Base-by-base conservation (phyloP, 1,140 invertebrate species). In the Bombus turneri region DNA sequence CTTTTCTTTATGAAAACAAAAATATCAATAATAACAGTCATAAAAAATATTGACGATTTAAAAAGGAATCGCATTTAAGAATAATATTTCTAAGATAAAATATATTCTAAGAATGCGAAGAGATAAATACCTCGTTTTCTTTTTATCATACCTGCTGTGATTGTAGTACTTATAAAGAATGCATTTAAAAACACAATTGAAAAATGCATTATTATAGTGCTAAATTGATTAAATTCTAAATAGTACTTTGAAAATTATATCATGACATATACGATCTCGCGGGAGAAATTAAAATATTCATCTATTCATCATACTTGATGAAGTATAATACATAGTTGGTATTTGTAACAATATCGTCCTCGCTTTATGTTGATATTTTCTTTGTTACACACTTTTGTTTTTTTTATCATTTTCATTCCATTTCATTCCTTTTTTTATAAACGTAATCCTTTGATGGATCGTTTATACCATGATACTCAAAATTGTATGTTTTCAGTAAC, bases 221-320 rank as follows among this genome's bases (percentile, higher is more conserved):
- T 94, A 92, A 94, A 94, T 94, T 92, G 85, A 87, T 94, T 95
- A 94, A 88, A 93, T 93, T 90, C 92, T 94, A 95, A 87, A 92
- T 92, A 94, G 91, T 94, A 92, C 47, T 94, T 94, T 91, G 85
- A 92, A 94, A 91, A 85, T 87, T 75, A 87, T 89, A 83, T 92
- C 86, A 92, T 90, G 90, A 87, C 91, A 91, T 86, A 86, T 71
- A 90, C 87, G 90, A 90, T 90, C 85, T 77, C 28, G 59, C 28
- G 39, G 73, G 66, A 74, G 74, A 90, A 92, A 91, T 82, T 72
- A 88, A 91, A 85, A 86, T 87, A 72, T 79, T 75, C n/a, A 15
- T 85, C 53, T 69, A 18, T 81, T 68, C 37, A 80, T 86, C 73
- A 82, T 28, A 72, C 57, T 74, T 88, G 74, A 89, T 86, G 34